phyloP scores from a whole-genome alignment of 2,113 vertebrate species.

The Podilymbus podiceps region DNA sequence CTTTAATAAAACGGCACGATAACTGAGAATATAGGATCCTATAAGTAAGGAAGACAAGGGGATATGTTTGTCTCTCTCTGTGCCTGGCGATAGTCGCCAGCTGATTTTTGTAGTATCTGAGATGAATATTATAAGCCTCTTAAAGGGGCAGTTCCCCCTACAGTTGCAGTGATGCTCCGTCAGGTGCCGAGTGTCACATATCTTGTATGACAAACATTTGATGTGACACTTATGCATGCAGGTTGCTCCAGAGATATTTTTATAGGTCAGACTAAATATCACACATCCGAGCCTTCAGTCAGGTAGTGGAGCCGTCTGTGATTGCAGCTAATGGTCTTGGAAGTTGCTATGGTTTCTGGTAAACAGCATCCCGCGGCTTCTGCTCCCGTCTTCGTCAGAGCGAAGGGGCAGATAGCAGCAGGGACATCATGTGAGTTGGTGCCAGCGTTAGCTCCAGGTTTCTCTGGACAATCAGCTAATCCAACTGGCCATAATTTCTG shows the following conservation, averaged over 20 bases:
- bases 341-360: conserved; percentile 10
- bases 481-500: fast-evolving
- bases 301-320: conserved; percentile 1
- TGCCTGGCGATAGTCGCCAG: neutral
- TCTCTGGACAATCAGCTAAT: fast-evolving
- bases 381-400: neutral
- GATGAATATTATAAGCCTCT: neutral
- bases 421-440: neutral
- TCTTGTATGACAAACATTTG: conserved; percentile 57
- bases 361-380: neutral
- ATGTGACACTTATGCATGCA: conserved; percentile 59
- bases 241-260: conserved; percentile 68
- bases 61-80: neutral
- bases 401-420: neutral
- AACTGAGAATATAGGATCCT: fast-evolving
- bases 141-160: neutral
- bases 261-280: conserved; percentile 69
- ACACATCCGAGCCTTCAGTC: conserved; percentile 58
- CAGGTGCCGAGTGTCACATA: conserved; percentile 45
- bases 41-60: neutral
- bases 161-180: neutral
- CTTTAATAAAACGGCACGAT: neutral
- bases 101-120: neutral
- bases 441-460: neutral
- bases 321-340: conserved; percentile 22